Evolutionary conservation across 2,113 vertebrate genomes (phyloP).

Genomic region (Bagarius yarrelli): DNA sequence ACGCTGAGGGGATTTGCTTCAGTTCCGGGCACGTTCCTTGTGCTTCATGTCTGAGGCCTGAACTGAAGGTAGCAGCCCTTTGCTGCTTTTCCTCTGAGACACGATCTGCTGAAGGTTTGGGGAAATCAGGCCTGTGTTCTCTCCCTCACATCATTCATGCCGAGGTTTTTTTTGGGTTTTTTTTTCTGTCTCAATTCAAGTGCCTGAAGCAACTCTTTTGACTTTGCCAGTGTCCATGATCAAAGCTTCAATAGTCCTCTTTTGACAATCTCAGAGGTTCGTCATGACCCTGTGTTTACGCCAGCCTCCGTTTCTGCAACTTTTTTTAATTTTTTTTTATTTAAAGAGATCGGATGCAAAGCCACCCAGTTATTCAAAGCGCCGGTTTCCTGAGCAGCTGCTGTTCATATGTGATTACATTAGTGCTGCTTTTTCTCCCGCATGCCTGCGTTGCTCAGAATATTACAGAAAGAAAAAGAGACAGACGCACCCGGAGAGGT

Average conservation of each 20-base stretch:
- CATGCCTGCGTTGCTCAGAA: conserved; percentile 22
- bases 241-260: conserved; percentile 44
- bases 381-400: conserved; percentile 43
- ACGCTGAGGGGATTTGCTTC: conserved; percentile 29
- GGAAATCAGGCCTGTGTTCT: conserved; percentile 46
- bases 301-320: conserved; percentile 18
- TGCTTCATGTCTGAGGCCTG: conserved; percentile 37
- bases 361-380: conserved; percentile 29
- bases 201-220: conserved; percentile 44
- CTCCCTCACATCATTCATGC: conserved; percentile 21
- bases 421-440: conserved; percentile 34
- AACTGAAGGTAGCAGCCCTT: conserved; percentile 36
- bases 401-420: conserved; percentile 46
- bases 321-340: conserved; percentile 3
- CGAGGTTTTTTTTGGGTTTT: not conserved
- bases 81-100: conserved; percentile 31
- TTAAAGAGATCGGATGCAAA: conserved; percentile 27
- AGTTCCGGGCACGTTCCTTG: conserved; percentile 36
- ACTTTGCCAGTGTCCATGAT: conserved; percentile 50
- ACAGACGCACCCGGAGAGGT: not conserved
- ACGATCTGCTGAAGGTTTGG: conserved; percentile 34
- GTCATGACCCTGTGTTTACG: conserved; percentile 36
- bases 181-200: conserved; percentile 24
- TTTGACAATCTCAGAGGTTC: conserved; percentile 43
- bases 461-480: conserved; percentile 2